Evolutionary conservation across 1,140 invertebrate genomes (phyloP), one percentile per base, ranked within the genome.

Genomic region (Pseudachorutes palmiensis): DNA sequence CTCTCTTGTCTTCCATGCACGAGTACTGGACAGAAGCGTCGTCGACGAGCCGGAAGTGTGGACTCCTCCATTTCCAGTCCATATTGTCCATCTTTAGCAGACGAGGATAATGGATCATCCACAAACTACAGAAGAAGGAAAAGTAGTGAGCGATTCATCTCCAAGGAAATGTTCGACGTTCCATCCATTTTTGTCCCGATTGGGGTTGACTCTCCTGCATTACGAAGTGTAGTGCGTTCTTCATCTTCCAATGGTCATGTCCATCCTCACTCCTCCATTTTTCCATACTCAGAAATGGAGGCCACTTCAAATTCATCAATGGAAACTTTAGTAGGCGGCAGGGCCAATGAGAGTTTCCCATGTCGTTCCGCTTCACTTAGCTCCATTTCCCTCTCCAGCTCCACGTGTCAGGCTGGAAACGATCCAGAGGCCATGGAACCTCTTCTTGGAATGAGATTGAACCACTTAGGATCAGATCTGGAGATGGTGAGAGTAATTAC

Each of bases 391-490:
- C 57, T 72, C 12, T 72, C 71, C 16, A 67, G 58, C 62, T 55
- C 26, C 24, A 48, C 30, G 24, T 68, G 60, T 67, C 63, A 66
- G 14, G 65, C 22, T 65, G 63, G 63, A 66, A 24, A 29, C 22
- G 71, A 72, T 58, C 63, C 67, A n/a, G 71, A 72, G 67, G 71
- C 71, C n/a, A 32, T 31, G n/a, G 65, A 72, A 29, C 71, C 71
- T 26, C 55, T 72, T 9, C 63, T 72, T 12, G 55, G 67, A 41
- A 49, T 12, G 55, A 5, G 24, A 29, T 29, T 24, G 22, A 12
- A 22, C n/a, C 5, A 22, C 5, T 5, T 22, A 58, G 28, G n/a
- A 22, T 24, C 55, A 12, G n/a, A 5, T 24, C n/a, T n/a, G n/a
- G n/a, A n/a, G n/a, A n/a, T n/a, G n/a, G n/a, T 12, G 5, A 5